These are phyloP conservation scores for Apteryx mantelli DNA, from an alignment of 2,113 vertebrate genomes.

Conservation along the genomic window DNA sequence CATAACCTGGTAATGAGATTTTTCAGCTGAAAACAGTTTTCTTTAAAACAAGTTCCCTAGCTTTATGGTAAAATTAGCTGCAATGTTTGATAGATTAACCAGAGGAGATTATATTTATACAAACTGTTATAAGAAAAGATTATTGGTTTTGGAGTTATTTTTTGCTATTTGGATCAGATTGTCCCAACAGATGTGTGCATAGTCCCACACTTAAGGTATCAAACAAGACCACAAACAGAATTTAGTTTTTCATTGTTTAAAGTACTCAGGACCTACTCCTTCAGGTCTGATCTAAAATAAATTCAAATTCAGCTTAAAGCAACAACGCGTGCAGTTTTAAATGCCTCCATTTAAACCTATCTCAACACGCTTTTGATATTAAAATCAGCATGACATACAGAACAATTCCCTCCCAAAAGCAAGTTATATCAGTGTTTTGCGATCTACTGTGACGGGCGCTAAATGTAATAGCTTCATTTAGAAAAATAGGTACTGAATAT, in stretches of 20 bases:
- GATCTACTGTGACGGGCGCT: neutral
- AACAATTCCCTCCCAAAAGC: neutral
- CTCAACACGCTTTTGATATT: neutral
- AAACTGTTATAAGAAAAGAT: neutral
- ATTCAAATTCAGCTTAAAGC: neutral
- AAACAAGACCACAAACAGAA: neutral
- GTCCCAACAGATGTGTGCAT: neutral
- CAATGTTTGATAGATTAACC: neutral
- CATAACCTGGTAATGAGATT: neutral
- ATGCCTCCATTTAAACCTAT: neutral
- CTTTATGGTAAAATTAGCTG: neutral
- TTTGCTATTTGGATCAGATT: neutral
- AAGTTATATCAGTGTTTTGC: neutral
- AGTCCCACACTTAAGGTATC: neutral
- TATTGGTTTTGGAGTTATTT: neutral
- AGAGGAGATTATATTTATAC: neutral
- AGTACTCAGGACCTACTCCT: neutral
- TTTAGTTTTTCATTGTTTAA: neutral
- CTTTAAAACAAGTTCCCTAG: neutral
- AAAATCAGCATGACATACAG: neutral
- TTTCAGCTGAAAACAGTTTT: neutral
- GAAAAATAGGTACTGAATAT: neutral
- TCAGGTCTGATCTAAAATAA: neutral
- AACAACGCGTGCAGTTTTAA: neutral
- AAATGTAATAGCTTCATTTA: neutral